A percentile compares a stretch with the other conserved stretches of the same genome.
Conservation (phyloP, 1,140 invertebrate genomes). For the Drosophila mojavensis region DNA sequence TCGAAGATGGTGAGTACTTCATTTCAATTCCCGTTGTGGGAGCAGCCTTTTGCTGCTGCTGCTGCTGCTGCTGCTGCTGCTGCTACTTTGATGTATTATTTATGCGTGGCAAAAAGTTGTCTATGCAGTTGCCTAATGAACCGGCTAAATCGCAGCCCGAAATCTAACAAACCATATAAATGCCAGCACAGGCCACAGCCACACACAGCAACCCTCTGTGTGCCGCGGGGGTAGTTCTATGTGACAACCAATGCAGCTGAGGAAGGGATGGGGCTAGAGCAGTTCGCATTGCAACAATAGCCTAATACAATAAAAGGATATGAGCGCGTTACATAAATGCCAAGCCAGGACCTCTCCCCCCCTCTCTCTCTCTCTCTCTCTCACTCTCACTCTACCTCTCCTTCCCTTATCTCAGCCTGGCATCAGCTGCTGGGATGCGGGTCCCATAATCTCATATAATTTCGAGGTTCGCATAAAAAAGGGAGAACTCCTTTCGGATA, state of each 20-base stretch:
- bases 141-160: conserved; percentile 52
- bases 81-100: conserved; percentile 54
- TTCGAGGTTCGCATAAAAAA: conserved; percentile 40
- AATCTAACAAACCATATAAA: conserved; percentile 69
- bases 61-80: background rate
- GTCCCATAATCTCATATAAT: conserved; percentile 74
- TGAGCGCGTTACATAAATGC: conserved; percentile 39
- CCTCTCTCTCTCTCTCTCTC: background rate
- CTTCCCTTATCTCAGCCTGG: conserved; percentile 17
- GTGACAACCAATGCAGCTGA: conserved; percentile 56
- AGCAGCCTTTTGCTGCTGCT: background rate
- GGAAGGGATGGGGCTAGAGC: conserved; percentile 10
- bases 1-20: conserved; percentile 89
- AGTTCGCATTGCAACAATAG: conserved; percentile 70
- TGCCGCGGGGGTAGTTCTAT: conserved; percentile 1
- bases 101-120: conserved; percentile 28
- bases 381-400: conserved; percentile 2
- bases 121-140: conserved; percentile 64
- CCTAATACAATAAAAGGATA: conserved; percentile 72
- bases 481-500: conserved; percentile 25
- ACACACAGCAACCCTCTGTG: conserved; percentile 34
- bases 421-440: conserved; percentile 69
- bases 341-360: background rate
- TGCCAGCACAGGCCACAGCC: conserved; percentile 48
- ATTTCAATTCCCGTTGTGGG: background rate